Evolutionary conservation across 2,113 vertebrate species (phyloP).

Genomic region (Perca fluviatilis): DNA sequence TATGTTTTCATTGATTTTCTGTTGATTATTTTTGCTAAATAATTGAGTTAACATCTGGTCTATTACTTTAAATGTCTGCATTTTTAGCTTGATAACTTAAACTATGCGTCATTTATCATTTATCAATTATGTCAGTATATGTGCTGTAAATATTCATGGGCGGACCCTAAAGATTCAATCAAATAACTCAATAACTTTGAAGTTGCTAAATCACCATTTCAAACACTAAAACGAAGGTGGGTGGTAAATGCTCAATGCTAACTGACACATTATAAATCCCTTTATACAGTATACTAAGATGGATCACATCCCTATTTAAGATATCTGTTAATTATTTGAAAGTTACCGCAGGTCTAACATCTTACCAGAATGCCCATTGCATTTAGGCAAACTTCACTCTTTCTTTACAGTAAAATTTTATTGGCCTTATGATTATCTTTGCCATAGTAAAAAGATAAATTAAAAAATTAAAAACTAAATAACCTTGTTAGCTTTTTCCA

Average conservation of each 20-base stretch:
- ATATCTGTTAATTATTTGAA: background rate
- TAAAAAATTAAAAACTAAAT: background rate
- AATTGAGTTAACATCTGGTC: background rate
- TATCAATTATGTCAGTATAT: background rate
- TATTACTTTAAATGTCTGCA: background rate
- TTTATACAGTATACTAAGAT: background rate
- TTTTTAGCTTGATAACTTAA: background rate
- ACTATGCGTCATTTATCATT: background rate
- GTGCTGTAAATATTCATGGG: background rate
- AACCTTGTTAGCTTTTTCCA: background rate
- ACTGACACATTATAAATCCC: background rate
- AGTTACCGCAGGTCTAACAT: background rate
- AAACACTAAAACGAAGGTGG: background rate
- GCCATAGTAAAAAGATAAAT: background rate
- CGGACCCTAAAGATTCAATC: background rate
- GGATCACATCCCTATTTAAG: background rate
- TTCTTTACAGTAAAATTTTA: background rate
- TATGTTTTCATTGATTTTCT: background rate
- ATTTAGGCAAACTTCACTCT: background rate
- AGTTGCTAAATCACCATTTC: slow-evolving; percentile 4
- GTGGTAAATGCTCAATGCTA: background rate
- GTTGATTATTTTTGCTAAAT: background rate
- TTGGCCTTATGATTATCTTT: background rate
- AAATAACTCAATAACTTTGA: background rate
- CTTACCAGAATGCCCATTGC: background rate